Evolutionary conservation across 2,797 vertebrate genomes (phyloP).

Genomic region (Choloepus didactylus): DNA sequence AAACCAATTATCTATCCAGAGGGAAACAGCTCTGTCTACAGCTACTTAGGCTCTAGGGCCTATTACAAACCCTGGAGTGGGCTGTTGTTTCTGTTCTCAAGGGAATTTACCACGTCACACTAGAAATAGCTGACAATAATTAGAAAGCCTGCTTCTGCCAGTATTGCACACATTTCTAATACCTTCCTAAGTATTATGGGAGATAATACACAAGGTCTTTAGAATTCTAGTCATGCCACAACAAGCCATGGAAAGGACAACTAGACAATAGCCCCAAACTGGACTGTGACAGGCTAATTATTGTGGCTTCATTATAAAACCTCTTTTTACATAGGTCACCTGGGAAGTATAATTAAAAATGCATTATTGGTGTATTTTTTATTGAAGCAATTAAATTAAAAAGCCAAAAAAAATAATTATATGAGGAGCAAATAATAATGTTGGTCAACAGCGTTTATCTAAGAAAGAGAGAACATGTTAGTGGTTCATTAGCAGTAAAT

Average conservation of each 20-base stretch:
- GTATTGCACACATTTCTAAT: constrained; percentile 91
- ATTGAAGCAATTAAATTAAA: constrained; percentile 99
- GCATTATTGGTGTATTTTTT: constrained; percentile 99
- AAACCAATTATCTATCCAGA: constrained; percentile 93
- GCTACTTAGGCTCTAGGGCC: constrained; percentile 92
- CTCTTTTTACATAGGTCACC: constrained; percentile 98
- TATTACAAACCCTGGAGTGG: constrained; percentile 93
- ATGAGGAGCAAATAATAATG: constrained; percentile 97
- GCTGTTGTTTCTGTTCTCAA: constrained; percentile 91
- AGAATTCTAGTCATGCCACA: constrained; percentile 94
- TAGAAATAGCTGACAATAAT: constrained; percentile 92
- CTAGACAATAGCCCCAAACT: constrained; percentile 97
- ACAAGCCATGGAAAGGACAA: constrained; percentile 94
- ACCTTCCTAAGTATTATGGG: constrained; percentile 91
- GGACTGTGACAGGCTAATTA: constrained; percentile 99
- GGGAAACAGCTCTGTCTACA: constrained; percentile 92
- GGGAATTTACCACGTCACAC: constrained; percentile 92
- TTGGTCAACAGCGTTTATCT: constrained; percentile 99
- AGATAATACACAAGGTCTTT: constrained; percentile 93
- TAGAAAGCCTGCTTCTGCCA: constrained; percentile 91
- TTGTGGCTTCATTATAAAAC: constrained; percentile 97
- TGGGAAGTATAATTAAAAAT: constrained; percentile 99
- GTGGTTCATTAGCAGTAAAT: constrained; percentile 94
- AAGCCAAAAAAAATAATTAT: constrained; percentile 97
- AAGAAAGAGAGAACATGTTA: constrained; percentile 92